Percentiles rank a stretch among this genome's conserved stretches.
phyloP scores from a whole-genome alignment of 2,113 vertebrate species.

The Microcebus jonahi region DNA sequence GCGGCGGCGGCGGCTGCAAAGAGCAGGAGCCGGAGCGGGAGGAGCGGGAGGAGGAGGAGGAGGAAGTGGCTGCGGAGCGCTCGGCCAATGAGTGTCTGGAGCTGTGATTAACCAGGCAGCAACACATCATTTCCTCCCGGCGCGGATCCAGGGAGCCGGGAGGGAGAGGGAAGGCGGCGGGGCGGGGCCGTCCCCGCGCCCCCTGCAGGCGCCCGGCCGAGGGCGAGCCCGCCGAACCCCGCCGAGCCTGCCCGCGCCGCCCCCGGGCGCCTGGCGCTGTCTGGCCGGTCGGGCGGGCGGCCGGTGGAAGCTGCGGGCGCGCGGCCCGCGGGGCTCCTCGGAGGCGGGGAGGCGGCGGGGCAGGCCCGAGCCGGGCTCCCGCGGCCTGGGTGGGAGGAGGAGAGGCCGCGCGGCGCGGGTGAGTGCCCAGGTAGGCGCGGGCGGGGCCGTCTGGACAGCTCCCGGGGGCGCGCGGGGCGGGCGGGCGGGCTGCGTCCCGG shows the following conservation, averaged over 20 bases:
- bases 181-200: conserved; percentile 75
- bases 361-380: conserved; percentile 36
- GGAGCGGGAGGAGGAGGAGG: conserved; percentile 77
- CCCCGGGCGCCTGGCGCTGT: conserved; percentile 33
- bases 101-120: conserved; percentile 86
- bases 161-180: conserved; percentile 71
- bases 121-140: conserved; percentile 87
- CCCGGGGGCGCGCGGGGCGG: conserved; percentile 52
- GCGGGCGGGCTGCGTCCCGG: neutral
- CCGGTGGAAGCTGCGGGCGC: neutral
- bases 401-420: conserved; percentile 65
- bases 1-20: conserved; percentile 68
- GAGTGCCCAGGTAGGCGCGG: conserved; percentile 78
- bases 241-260: conserved; percentile 30
- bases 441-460: conserved; percentile 78
- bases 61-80: conserved; percentile 87
- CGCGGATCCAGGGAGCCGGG: conserved; percentile 80
- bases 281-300: conserved; percentile 9
- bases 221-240: conserved; percentile 57
- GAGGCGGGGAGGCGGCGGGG: conserved; percentile 44
- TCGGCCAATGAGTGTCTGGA: conserved; percentile 83
- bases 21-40: conserved; percentile 72
- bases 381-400: conserved; percentile 57
- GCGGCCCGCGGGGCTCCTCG: conserved; percentile 1
- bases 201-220: conserved; percentile 70